A percentile compares a stretch with the other conserved stretches of the same genome.
Evolutionary conservation across 2,888 invertebrate genomes (phyloP).

Genomic region (Mactromeris polynyma): DNA sequence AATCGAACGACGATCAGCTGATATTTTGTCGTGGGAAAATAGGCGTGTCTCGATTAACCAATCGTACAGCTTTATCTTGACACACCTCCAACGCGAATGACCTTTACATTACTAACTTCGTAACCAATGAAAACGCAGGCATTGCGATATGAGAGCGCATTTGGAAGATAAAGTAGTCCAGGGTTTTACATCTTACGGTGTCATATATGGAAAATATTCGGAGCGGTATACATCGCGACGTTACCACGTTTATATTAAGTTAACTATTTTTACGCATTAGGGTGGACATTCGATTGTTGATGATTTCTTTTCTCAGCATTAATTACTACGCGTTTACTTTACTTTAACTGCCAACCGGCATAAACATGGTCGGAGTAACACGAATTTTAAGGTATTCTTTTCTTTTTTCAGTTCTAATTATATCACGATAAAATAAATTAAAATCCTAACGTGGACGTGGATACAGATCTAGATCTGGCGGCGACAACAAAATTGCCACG

Average conservation of each 20-base stretch:
- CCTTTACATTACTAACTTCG: constrained; percentile 2
- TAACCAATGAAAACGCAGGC: constrained; percentile 3
- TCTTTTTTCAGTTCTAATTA: background rate
- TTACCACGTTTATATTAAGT: background rate
- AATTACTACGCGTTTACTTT: background rate
- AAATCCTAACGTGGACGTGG: background rate
- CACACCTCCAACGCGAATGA: constrained; percentile 63
- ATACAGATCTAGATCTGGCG: background rate
- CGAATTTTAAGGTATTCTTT: constrained; percentile 28
- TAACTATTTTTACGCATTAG: background rate
- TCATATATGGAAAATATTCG: background rate
- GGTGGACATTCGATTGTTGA: background rate
- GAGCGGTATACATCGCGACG: background rate
- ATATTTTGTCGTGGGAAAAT: constrained; percentile 29
- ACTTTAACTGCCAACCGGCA: constrained; percentile 21
- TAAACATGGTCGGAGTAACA: constrained; percentile 32
- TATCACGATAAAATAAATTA: background rate
- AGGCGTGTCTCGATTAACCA: constrained; percentile 57
- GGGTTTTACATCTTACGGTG: background rate
- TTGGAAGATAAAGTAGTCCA: background rate
- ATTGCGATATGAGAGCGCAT: background rate
- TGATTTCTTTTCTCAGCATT: background rate
- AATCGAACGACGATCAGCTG: background rate
- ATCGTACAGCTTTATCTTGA: constrained; percentile 50
- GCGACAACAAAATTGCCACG: background rate